These are phyloP conservation scores for Cyclura pinguis DNA, from an alignment of 2,797 vertebrate genomes.

Conservation along the genomic window DNA sequence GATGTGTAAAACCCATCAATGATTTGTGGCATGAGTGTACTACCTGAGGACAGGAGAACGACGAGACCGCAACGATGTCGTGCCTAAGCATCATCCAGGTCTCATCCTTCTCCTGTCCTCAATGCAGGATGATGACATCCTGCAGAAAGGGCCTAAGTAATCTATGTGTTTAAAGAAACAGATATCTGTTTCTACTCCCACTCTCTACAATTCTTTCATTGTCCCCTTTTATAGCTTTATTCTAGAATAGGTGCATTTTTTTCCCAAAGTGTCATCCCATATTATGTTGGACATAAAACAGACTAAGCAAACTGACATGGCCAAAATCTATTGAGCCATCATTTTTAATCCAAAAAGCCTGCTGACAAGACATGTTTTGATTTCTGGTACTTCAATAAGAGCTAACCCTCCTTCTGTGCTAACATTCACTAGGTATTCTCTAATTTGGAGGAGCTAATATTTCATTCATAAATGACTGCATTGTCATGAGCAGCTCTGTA, in stretches of 20 bases:
- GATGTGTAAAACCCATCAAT: no score
- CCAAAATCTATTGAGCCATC: slow-evolving; percentile 31
- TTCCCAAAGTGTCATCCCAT: slow-evolving; percentile 4
- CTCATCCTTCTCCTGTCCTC: no score
- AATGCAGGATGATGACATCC: no score
- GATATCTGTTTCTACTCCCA: neutral
- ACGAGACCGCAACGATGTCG: no score
- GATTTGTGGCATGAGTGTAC: no score
- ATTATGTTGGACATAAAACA: slow-evolving; percentile 30
- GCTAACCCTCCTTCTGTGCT: neutral
- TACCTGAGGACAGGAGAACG: no score
- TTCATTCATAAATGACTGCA: neutral
- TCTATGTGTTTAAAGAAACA: neutral
- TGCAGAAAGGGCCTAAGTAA: no score
- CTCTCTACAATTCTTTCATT: neutral
- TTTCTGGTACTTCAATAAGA: neutral
- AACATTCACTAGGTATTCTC: neutral
- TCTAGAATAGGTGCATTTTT: neutral
- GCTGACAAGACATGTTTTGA: slow-evolving; percentile 18
- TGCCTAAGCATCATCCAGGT: no score
- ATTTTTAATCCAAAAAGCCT: slow-evolving; percentile 21
- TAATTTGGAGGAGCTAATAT: neutral
- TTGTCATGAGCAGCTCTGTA: neutral
- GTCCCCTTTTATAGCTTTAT: slow-evolving; percentile 12
- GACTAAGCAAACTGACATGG: slow-evolving; percentile 16